Evolutionary conservation across 2,797 vertebrate genomes (phyloP).

Genomic region (Peromyscus nudipes): DNA sequence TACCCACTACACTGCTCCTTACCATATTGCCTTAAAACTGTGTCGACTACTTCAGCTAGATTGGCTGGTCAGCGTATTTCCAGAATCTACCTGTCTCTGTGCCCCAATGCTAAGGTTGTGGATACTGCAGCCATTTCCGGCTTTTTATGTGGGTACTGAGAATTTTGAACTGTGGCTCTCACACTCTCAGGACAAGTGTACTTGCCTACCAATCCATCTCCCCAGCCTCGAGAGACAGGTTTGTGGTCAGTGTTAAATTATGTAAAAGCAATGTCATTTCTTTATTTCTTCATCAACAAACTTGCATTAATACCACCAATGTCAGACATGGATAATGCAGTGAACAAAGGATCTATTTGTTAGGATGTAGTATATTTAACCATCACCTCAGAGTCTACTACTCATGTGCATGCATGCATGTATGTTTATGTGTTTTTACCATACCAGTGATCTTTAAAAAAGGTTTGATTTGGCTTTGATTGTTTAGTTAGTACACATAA

Average conservation of each 20-base stretch:
- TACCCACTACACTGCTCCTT: background rate
- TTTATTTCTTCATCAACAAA: background rate
- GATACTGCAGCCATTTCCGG: background rate
- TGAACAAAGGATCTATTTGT: background rate
- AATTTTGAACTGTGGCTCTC: background rate
- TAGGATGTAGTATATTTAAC: background rate
- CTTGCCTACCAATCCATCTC: background rate
- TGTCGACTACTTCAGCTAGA: background rate
- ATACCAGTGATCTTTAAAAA: background rate
- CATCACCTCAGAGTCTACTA: background rate
- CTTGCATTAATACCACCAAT: background rate
- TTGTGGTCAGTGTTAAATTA: background rate
- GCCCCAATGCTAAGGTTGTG: background rate
- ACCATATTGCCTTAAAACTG: background rate
- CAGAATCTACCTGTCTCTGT: background rate
- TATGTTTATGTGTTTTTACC: background rate
- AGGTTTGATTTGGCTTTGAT: background rate
- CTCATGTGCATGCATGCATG: accelerated
- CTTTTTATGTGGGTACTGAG: background rate
- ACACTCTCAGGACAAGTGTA: background rate
- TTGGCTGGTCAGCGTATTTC: too few species aligned
- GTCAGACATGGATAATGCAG: background rate
- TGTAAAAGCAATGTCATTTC: background rate
- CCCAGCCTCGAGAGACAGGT: background rate
- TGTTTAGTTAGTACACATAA: background rate